Percentiles rank a stretch among this genome's conserved stretches.
phyloP scores from a whole-genome alignment of 2,797 vertebrate species.

The Sebastes steindachneri region DNA sequence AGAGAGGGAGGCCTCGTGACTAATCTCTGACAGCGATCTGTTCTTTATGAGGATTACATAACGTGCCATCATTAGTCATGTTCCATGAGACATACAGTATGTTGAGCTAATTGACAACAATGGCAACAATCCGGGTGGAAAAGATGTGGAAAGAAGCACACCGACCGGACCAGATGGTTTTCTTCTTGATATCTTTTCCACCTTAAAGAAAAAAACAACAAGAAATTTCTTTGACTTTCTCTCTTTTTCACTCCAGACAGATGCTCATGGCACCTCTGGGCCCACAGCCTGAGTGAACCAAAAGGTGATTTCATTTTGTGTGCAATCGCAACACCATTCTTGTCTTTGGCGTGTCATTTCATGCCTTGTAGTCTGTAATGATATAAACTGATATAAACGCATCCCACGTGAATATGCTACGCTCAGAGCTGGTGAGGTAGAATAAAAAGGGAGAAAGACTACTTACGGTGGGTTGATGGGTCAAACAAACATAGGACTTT shows the following conservation, averaged over 20 bases:
- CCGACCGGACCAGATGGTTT: slow-evolving; percentile 64
- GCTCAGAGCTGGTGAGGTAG: too few relatives aligned
- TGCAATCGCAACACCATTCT: background rate
- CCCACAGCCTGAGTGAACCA: background rate
- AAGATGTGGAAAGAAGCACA: slow-evolving; percentile 57
- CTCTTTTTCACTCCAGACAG: slow-evolving; percentile 16
- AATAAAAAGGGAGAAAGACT: too few relatives aligned
- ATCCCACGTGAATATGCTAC: too few relatives aligned
- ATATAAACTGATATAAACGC: background rate
- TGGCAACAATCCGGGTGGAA: slow-evolving; percentile 64
- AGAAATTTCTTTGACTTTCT: background rate
- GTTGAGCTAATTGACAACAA: slow-evolving; percentile 74
- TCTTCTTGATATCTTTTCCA: slow-evolving; percentile 28
- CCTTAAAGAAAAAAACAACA: background rate
- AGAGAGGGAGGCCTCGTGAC: slow-evolving; percentile 47
- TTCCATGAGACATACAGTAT: slow-evolving; percentile 59
- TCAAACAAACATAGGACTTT: too few relatives aligned
- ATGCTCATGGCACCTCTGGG: background rate
- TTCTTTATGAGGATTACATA: slow-evolving; percentile 66
- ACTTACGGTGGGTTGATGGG: too few relatives aligned
- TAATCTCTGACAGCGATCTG: slow-evolving; percentile 66
- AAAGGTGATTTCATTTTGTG: background rate
- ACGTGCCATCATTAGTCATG: slow-evolving; percentile 67
- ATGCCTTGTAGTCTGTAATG: background rate
- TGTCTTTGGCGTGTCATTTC: background rate